A percentile compares a stretch with the other conserved stretches of the same genome.
Conservation (phyloP, 1,140 invertebrate species). For the Pectinophora gossypiella region DNA sequence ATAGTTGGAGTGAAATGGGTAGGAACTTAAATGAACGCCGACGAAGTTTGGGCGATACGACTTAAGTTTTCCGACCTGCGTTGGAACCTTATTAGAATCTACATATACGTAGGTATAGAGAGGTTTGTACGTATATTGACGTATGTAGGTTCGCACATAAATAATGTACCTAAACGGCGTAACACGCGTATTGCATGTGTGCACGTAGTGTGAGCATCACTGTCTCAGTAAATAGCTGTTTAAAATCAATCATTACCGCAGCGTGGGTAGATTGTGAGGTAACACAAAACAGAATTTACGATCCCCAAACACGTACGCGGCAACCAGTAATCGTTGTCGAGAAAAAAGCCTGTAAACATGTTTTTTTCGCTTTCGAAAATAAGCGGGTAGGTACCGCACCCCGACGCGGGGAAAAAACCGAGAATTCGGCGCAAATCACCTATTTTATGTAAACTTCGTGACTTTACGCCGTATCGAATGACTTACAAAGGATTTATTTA, state of each 20-base stretch:
- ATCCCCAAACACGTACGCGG: constrained; percentile 33
- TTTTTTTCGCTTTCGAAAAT: constrained; percentile 50
- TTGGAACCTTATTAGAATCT: neutral
- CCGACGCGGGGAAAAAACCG: constrained; percentile 44
- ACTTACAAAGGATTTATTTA: constrained; percentile 73
- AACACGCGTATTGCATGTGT: neutral
- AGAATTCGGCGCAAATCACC: constrained; percentile 65
- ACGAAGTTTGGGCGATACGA: constrained; percentile 34
- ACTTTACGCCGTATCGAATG: constrained; percentile 70
- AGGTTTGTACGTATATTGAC: too few relatives aligned
- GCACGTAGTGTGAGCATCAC: neutral
- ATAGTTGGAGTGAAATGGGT: constrained; percentile 33
- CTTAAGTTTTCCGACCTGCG: constrained; percentile 33
- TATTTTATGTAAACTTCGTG: constrained; percentile 75
- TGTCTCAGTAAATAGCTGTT: constrained; percentile 6
- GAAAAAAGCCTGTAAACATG: constrained; percentile 66
- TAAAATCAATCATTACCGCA: constrained; percentile 31
- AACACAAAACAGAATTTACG: constrained; percentile 61
- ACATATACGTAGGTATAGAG: neutral
- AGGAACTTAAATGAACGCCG: constrained; percentile 41
- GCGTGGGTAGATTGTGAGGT: constrained; percentile 31
- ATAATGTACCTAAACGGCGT: neutral
- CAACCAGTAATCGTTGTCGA: constrained; percentile 38
- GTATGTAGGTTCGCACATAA: too few relatives aligned
- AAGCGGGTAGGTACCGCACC: constrained; percentile 33